Evolutionary conservation across 37 sponge, comb jelly and placozoan genomes (phyloP).

Genomic region (Tethya wilhelma): DNA sequence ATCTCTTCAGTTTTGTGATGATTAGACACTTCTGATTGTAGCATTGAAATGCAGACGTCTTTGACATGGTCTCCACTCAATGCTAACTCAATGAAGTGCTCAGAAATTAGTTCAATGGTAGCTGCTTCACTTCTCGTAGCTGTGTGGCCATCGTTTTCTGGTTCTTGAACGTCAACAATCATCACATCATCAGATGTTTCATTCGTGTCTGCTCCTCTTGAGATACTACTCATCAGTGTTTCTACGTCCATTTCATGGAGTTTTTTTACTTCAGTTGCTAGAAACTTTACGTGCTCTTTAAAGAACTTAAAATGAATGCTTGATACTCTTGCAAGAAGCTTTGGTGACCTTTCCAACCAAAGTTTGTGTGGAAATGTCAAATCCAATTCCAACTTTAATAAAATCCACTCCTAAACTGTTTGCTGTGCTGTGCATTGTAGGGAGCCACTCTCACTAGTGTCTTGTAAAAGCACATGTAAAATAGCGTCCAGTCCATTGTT

Average conservation of each 20-base stretch:
- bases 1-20: not conserved
- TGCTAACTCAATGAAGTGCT: conserved; percentile 16
- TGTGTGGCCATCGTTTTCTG: too few relatives aligned
- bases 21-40: conserved; percentile 7
- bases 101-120: too few relatives aligned
- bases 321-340: conserved; percentile 18
- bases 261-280: not conserved
- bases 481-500: too few relatives aligned
- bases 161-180: too few relatives aligned
- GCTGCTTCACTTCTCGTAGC: too few relatives aligned
- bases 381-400: too few relatives aligned
- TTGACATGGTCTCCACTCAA: not conserved
- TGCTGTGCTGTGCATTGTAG: too few relatives aligned
- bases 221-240: not conserved
- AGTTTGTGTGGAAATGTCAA: too few relatives aligned
- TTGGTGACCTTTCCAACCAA: not conserved
- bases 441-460: too few relatives aligned
- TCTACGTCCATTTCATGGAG: not conserved
- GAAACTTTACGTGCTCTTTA: conserved; percentile 18
- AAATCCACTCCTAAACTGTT: too few relatives aligned
- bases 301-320: conserved; percentile 24
- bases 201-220: not conserved
- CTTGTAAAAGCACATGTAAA: too few relatives aligned
- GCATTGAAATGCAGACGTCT: conserved; percentile 19
- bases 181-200: too few relatives aligned